These are phyloP conservation scores for Sebastes variabilis DNA, from an alignment of 2,797 vertebrate genomes.

Conservation along the genomic window DNA sequence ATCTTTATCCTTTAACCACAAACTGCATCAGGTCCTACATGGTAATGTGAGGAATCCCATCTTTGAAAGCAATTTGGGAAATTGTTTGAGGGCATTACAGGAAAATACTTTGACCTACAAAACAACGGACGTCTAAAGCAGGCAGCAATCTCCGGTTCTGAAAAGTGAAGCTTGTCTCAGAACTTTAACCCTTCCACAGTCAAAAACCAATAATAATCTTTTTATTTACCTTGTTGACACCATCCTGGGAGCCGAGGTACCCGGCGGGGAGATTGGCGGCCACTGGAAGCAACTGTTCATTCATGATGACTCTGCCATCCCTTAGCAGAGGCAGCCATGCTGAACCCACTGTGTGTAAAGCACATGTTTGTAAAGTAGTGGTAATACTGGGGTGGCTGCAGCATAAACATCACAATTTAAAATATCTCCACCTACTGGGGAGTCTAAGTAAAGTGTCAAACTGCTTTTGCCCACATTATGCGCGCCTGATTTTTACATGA, in stretches of 20 bases:
- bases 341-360: slow-evolving; percentile 86
- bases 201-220: too few species aligned
- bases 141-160: too few species aligned
- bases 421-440: background rate
- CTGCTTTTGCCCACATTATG: background rate
- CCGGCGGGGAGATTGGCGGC: slow-evolving; percentile 89
- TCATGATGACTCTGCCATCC: slow-evolving; percentile 92
- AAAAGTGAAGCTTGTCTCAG: too few species aligned
- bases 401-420: background rate
- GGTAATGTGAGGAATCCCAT: background rate
- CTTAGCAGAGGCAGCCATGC: slow-evolving; percentile 94
- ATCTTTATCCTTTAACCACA: slow-evolving; percentile 13
- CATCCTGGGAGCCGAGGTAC: slow-evolving; percentile 90
- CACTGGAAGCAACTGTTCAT: slow-evolving; percentile 90
- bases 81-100: background rate
- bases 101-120: background rate
- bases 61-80: background rate
- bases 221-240: slow-evolving; percentile 86
- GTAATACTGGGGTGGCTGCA: background rate
- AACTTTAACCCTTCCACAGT: too few species aligned
- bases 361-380: background rate
- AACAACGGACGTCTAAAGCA: background rate
- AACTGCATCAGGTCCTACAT: background rate
- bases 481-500: background rate
- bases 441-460: background rate